phyloP scores from a whole-genome alignment of 2,113 vertebrate species.

The Rafetus swinhoei region DNA sequence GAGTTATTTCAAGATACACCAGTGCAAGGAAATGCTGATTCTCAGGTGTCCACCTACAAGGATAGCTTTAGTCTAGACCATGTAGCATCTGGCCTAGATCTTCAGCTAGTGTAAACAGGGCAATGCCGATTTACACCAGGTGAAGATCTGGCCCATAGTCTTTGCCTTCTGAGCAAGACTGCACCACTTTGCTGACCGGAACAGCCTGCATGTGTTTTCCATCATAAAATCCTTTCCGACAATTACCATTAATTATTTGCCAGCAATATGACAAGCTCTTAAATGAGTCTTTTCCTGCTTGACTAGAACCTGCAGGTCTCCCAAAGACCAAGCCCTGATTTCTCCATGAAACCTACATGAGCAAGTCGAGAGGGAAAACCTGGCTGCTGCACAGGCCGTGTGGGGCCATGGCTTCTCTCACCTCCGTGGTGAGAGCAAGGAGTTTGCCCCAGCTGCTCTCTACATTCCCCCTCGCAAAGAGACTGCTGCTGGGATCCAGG shows the following conservation, averaged over 20 bases:
- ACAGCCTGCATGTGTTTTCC: neutral
- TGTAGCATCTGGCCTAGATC: accelerated
- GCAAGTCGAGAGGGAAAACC: neutral
- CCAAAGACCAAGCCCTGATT: neutral
- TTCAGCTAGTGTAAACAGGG: accelerated
- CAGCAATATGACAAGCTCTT: neutral
- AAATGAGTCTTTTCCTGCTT: neutral
- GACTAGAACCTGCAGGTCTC: neutral
- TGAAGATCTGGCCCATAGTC: accelerated
- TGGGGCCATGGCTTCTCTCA: neutral
- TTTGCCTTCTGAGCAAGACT: neutral
- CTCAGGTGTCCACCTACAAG: neutral
- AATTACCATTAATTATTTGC: neutral
- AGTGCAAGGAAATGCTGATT: neutral
- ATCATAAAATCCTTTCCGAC: neutral
- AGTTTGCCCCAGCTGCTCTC: neutral
- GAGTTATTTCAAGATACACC: neutral
- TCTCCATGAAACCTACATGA: neutral
- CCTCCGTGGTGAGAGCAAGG: neutral
- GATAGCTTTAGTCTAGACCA: accelerated
- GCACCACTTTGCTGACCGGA: neutral
- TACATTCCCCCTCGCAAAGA: neutral
- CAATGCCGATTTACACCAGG: accelerated
- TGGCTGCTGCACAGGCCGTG: accelerated
- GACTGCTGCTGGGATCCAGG: neutral